Evolutionary conservation across 2,888 invertebrate species (phyloP).

Genomic region (Sthenelais limicola): DNA sequence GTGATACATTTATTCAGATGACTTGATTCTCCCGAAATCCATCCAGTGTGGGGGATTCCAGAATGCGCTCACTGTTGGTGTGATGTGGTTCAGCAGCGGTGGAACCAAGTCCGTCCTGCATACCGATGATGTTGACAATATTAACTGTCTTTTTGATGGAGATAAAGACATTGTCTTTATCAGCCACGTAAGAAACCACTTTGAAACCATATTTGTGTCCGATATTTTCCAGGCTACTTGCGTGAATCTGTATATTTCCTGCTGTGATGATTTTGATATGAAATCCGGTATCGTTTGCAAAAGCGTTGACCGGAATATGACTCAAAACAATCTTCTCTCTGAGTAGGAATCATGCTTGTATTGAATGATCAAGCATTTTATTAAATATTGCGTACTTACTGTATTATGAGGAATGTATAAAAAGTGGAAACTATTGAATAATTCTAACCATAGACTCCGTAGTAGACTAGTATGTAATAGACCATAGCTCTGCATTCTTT

Average conservation of each 20-base stretch:
- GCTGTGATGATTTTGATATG: slow-evolving; percentile 48
- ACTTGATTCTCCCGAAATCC: slow-evolving; percentile 59
- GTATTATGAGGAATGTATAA: too few relatives aligned
- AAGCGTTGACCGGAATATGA: slow-evolving; percentile 61
- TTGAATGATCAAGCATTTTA: too few relatives aligned
- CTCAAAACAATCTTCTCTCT: slow-evolving; percentile 64
- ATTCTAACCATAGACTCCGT: too few relatives aligned
- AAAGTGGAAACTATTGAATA: too few relatives aligned
- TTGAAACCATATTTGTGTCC: too few relatives aligned
- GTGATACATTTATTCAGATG: slow-evolving; percentile 51
- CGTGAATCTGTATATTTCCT: too few relatives aligned
- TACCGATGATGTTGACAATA: slow-evolving; percentile 62
- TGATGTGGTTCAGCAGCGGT: slow-evolving; percentile 66
- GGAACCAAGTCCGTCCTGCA: slow-evolving; percentile 65
- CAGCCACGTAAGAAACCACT: slow-evolving; percentile 64
- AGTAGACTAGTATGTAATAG: too few relatives aligned
- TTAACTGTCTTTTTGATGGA: slow-evolving; percentile 66
- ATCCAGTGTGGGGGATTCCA: slow-evolving; percentile 65
- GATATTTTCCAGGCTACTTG: too few relatives aligned
- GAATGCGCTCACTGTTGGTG: slow-evolving; percentile 56
- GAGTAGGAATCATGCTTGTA: slow-evolving; percentile 56
- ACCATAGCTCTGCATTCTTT: too few relatives aligned
- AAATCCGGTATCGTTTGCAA: slow-evolving; percentile 56
- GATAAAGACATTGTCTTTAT: slow-evolving; percentile 61
- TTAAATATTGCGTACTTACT: too few relatives aligned